These are phyloP conservation scores for Paraescarpia echinospica DNA, from an alignment of 1,140 invertebrate species.

Conservation along the genomic window DNA sequence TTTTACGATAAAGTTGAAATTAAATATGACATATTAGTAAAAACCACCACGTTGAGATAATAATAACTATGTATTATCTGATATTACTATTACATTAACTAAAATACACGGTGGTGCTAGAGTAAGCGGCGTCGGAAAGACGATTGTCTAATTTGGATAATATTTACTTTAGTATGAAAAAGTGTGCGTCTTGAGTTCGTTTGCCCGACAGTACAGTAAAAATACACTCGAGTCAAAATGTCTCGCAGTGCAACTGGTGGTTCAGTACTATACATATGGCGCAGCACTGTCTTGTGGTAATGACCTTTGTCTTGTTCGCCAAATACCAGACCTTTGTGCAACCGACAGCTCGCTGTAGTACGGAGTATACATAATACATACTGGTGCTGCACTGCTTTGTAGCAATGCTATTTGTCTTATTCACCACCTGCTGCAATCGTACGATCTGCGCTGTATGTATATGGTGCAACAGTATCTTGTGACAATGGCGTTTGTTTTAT, in stretches of 20 bases:
- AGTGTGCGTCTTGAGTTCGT: neutral
- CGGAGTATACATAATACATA: too few species aligned
- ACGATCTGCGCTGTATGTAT: too few species aligned
- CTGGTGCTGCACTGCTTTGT: too few species aligned
- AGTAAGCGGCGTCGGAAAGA: neutral
- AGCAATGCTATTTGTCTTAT: too few species aligned
- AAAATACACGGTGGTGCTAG: neutral
- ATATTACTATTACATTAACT: neutral
- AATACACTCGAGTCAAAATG: neutral
- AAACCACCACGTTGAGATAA: too few species aligned
- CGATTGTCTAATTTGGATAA: neutral
- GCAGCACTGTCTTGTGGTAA: neutral
- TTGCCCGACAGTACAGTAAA: neutral
- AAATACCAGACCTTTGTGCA: neutral
- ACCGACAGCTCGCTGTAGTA: too few species aligned
- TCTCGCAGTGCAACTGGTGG: neutral
- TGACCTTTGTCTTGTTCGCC: neutral
- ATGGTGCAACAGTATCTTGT: too few species aligned
- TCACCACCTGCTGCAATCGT: too few species aligned
- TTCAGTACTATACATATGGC: neutral
- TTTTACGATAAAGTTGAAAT: too few species aligned
- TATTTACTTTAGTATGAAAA: constrained; percentile 1
- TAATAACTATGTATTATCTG: too few species aligned
- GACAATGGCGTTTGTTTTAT: too few species aligned
- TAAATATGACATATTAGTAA: too few species aligned